Evolutionary conservation across 2,888 invertebrate species (phyloP).

Genomic region (Trachelus stipa): DNA sequence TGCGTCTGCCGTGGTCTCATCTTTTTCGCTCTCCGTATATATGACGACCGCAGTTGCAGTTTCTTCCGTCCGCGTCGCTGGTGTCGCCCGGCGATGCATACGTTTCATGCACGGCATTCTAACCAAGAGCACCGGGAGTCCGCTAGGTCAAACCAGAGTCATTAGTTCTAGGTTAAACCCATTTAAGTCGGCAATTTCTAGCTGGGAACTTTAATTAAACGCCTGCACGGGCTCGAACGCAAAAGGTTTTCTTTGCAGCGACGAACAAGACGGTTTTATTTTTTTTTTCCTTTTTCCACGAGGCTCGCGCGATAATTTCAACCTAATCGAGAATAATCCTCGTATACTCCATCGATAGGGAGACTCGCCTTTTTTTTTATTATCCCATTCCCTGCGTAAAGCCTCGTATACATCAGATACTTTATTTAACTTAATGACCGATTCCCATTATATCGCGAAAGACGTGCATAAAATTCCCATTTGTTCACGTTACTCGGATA

Average conservation of each 20-base stretch:
- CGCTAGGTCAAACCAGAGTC: constrained; percentile 1
- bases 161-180: constrained; percentile 8
- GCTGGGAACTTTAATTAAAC: constrained; percentile 4
- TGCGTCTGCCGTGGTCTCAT: not conserved
- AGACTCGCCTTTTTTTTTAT: not conserved
- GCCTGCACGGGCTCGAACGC: not conserved
- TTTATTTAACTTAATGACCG: not conserved
- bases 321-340: not conserved
- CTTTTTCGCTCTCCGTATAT: not conserved
- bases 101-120: not conserved
- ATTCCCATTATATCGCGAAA: not conserved
- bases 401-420: not conserved
- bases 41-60: not conserved
- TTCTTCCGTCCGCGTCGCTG: not conserved
- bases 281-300: not conserved
- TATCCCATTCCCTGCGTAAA: not conserved
- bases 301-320: not conserved
- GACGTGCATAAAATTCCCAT: not conserved
- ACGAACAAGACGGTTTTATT: not conserved
- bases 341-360: not conserved
- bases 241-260: not conserved
- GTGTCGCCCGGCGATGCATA: not conserved
- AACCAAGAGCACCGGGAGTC: not conserved
- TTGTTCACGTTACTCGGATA: not conserved
- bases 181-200: constrained; percentile 8